These are phyloP conservation scores for Mythimna lalbum DNA, from an alignment of 2,888 invertebrate species.

Conservation along the genomic window DNA sequence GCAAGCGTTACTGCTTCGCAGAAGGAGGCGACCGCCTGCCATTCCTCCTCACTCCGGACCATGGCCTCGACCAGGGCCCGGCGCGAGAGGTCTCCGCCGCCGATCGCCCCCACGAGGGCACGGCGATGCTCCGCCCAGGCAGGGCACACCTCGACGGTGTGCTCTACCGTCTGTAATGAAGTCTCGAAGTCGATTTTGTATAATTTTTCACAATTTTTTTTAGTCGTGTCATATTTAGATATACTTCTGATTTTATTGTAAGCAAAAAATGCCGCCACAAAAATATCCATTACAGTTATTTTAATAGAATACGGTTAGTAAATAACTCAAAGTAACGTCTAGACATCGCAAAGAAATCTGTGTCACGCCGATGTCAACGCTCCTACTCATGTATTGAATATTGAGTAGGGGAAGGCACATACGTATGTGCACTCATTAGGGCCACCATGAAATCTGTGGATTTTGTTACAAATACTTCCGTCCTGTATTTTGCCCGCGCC, in stretches of 20 bases:
- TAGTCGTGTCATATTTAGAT: background rate
- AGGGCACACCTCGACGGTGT: too few relatives aligned
- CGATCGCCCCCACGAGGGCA: too few relatives aligned
- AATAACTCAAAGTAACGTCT: constrained; percentile 71
- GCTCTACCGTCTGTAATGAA: too few relatives aligned
- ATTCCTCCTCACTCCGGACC: too few relatives aligned
- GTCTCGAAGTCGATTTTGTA: too few relatives aligned
- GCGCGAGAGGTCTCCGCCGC: too few relatives aligned
- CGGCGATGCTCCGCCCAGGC: too few relatives aligned
- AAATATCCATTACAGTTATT: constrained; percentile 57
- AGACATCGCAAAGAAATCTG: constrained; percentile 76
- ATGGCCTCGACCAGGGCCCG: too few relatives aligned
- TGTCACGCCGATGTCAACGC: constrained; percentile 78
- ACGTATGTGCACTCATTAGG: constrained; percentile 48
- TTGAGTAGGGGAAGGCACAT: constrained; percentile 58
- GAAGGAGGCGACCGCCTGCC: too few relatives aligned
- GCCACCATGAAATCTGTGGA: constrained; percentile 10
- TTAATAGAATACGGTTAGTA: constrained; percentile 64
- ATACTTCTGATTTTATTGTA: background rate
- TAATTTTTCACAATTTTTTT: too few relatives aligned
- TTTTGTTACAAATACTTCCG: background rate
- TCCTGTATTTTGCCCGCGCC: too few relatives aligned
- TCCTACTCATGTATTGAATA: constrained; percentile 75
- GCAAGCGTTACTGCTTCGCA: too few relatives aligned
- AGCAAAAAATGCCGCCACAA: constrained; percentile 8